These are phyloP conservation scores for Berghia stephanieae DNA, from an alignment of 1,140 invertebrate species.

Conservation along the genomic window DNA sequence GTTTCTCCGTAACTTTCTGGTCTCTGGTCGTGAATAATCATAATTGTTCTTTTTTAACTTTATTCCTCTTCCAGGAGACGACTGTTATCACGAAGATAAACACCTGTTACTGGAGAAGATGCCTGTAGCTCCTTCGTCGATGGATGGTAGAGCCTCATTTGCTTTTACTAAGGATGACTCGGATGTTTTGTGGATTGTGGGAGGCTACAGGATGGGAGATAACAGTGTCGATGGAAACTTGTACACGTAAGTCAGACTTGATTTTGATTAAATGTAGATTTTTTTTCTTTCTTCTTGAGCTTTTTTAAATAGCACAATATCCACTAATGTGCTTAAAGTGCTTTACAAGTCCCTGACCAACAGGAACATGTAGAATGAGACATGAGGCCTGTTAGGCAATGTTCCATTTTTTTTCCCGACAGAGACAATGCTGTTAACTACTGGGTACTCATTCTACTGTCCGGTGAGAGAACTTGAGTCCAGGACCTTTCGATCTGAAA, in stretches of 20 bases:
- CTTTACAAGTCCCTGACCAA: too few relatives aligned
- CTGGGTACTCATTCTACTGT: too few relatives aligned
- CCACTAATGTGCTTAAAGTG: too few relatives aligned
- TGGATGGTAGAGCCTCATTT: conserved; percentile 17
- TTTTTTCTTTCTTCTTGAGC: not conserved
- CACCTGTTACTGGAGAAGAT: conserved; percentile 9
- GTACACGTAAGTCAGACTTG: conserved; percentile 25
- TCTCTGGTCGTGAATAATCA: not conserved
- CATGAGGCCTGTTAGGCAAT: too few relatives aligned
- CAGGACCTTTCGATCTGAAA: too few relatives aligned
- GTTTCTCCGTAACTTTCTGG: not conserved
- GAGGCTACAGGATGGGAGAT: conserved; percentile 18
- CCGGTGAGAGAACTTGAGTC: too few relatives aligned
- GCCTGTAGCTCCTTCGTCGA: not conserved
- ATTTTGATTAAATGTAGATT: not conserved
- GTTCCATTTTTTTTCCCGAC: too few relatives aligned
- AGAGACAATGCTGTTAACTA: too few relatives aligned
- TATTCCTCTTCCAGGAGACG: not conserved
- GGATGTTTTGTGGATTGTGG: conserved; percentile 14
- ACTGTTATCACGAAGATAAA: not conserved
- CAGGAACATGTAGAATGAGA: too few relatives aligned
- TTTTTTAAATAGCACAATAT: conserved; percentile 11
- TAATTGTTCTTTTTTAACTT: not conserved
- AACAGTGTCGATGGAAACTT: conserved; percentile 34
- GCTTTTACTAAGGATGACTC: not conserved